Base-by-base conservation (phyloP, 2,113 vertebrate species). In the Cynoglossus semilaevis region DNA sequence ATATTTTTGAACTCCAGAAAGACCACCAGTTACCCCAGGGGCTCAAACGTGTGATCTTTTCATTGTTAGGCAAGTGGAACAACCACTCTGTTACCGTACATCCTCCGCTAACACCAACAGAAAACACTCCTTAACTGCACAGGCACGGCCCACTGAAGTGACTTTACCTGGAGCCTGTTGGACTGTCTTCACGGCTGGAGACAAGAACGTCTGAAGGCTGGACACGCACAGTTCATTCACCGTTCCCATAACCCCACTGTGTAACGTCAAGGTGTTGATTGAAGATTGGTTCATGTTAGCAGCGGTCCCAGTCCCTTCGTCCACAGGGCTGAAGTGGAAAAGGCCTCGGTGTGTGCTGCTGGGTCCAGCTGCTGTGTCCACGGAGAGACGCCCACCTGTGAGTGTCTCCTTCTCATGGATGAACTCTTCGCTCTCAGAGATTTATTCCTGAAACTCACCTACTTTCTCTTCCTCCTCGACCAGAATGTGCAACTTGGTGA, bases 161-260 rank as follows among this genome's bases (percentile, higher is more conserved):
- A 51, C 17, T 48, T 74, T 89, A 94, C 93, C 93, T 92, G 89
- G 64, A 70, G 81, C 43, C 36, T 62, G 45, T 35, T 80, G 78
- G 22, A 46, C 13, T 15, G 73, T 15, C 38, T 76, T 81, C 66
- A 88, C 74, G 2, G 88, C 86, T 12, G 93, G 91, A 79, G 88
- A 91, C 68, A 95, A 80, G 76, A 95, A 93, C 1, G 91, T 91
- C 85, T 94, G 92, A 72, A 94, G 90, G 67, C 93, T 95, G 79
- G 92, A 93, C 62, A 91, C 87, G n/a, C 94, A 95, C 13, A 95
- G 92, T 78, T 95, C 91, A 37, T 83, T 90, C 72, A 95, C 92
- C 0, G 92, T 92, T 73, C 92, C 94, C 94, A 95, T 95, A 15
- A 56, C n/a, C 63, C 15, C 49, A 40, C 13, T 5, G 61, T 50